Evolutionary conservation across 1,140 invertebrate species (phyloP).

Genomic region (Sycophila sp.): DNA sequence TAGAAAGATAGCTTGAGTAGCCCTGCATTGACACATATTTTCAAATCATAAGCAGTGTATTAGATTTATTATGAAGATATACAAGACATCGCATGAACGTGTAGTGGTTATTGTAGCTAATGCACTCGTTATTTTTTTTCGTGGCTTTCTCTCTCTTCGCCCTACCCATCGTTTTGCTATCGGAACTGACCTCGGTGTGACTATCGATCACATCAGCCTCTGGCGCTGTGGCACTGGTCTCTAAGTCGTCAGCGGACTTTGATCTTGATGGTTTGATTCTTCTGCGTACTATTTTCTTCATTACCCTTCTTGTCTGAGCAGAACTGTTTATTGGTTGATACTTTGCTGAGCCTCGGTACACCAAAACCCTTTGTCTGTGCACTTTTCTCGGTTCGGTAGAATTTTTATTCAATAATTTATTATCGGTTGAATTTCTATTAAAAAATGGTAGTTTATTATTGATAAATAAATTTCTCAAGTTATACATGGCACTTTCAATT

Average conservation of each 20-base stretch:
- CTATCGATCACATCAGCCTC: background rate
- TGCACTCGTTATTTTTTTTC: conserved; percentile 26
- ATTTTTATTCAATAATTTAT: no score
- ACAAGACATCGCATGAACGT: conserved; percentile 17
- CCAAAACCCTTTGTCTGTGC: conserved; percentile 26
- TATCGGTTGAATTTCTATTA: no score
- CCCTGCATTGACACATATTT: conserved; percentile 19
- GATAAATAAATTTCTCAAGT: background rate
- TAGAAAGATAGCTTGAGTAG: conserved; percentile 13
- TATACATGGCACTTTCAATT: conserved; percentile 30
- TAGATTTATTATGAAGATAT: conserved; percentile 30
- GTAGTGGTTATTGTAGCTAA: conserved; percentile 36
- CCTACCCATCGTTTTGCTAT: background rate
- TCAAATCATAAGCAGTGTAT: conserved; percentile 34
- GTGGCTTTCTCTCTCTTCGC: conserved; percentile 15
- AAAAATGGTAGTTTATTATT: background rate
- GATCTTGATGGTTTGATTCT: conserved; percentile 5
- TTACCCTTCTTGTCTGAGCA: conserved; percentile 27
- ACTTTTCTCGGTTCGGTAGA: background rate
- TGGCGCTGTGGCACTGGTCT: background rate
- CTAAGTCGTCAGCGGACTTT: background rate
- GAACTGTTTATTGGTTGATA: background rate
- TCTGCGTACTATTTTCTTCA: conserved; percentile 33
- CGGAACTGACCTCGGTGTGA: conserved; percentile 33
- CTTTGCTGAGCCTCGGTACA: conserved; percentile 14